Base-by-base conservation (phyloP, 2,888 invertebrate species). In the Cheilosia soror region DNA sequence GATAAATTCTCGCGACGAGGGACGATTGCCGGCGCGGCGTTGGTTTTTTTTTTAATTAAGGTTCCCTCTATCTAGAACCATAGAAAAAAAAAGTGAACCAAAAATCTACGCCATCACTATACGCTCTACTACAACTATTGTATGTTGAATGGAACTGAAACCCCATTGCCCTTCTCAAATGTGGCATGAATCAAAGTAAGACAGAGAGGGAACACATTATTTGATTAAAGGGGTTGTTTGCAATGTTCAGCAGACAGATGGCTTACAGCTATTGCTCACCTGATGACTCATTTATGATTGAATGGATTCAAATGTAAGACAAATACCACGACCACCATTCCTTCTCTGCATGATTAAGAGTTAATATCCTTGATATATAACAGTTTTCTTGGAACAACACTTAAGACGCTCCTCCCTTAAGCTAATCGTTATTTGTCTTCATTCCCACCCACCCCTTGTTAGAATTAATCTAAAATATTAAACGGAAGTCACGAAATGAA, bases 401-500 rank as follows among this genome's bases (percentile, higher is more conserved):
- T 29, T 29, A n/a, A 31, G 13, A 1, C n/a, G n/a, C n/a, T 6
- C 9, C 33, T 55, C 55, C 31, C 31, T 55, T 55, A 3, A 25
- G 55, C 55, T 31, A 55, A 55, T 55, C n/a, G 31, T 4, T 25
- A 55, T 31, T 47, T 37, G 47, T 57, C 33, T 11, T 25, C 31
- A 1, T 33, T 42, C 33, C 15, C 55, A 37, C 13, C 6, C 55
- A 40, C 33, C 37, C 9, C 73, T 62, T 15, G 49, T 72, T 57
- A 60, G 47, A 78, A 62, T 73, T 73, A 62, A 83, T 83, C 68
- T 63, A 29, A 55, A 73, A 51, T 15, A 62, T 66, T 42, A 62
- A 72, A 57, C 71, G 82, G 82, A 82, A 72, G 72, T 78, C 78
- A 78, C 72, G 78, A 68, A 83, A 72, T 49, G 62, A 62, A 51